These are phyloP conservation scores for Palythoa grandiflora DNA, from an alignment of 92 coral and sea anemone genomes.

Conservation along the genomic window DNA sequence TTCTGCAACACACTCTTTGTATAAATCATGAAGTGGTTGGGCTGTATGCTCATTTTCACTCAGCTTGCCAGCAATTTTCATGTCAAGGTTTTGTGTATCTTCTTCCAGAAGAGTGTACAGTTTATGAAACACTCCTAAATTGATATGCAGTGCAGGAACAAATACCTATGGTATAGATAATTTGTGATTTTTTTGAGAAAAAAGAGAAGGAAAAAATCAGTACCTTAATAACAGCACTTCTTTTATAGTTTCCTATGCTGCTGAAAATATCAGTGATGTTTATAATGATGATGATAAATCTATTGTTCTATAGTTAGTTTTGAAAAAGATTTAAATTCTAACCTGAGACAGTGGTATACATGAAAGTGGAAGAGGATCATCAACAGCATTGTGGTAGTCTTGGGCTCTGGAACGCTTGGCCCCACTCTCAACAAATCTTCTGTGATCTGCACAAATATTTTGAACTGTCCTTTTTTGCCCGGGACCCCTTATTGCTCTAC, in stretches of 20 bases:
- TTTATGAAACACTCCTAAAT: constrained; percentile 11
- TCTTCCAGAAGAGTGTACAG: constrained; percentile 8
- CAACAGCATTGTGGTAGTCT: constrained; percentile 33
- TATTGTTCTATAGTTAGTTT: neutral
- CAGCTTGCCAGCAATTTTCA: neutral
- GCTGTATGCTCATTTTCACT: neutral
- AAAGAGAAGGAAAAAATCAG: neutral
- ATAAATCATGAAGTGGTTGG: neutral
- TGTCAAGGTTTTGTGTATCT: neutral
- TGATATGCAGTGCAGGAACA: constrained; percentile 31
- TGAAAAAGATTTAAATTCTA: neutral
- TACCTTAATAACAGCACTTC: neutral
- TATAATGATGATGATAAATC: neutral
- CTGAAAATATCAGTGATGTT: neutral
- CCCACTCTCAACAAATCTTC: neutral
- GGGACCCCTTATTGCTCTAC: neutral
- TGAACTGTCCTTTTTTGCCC: neutral
- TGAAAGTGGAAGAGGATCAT: constrained; percentile 41
- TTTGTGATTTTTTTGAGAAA: neutral
- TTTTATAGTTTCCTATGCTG: neutral
- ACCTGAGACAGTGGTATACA: constrained; percentile 38
- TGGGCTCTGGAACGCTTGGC: neutral
- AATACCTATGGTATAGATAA: constrained; percentile 4
- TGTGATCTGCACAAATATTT: neutral
- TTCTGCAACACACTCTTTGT: constrained; percentile 4